Evolutionary conservation across 1,140 invertebrate genomes (phyloP), one percentile per base, ranked within the genome.

Genomic region (Mesaphorura yosii): DNA sequence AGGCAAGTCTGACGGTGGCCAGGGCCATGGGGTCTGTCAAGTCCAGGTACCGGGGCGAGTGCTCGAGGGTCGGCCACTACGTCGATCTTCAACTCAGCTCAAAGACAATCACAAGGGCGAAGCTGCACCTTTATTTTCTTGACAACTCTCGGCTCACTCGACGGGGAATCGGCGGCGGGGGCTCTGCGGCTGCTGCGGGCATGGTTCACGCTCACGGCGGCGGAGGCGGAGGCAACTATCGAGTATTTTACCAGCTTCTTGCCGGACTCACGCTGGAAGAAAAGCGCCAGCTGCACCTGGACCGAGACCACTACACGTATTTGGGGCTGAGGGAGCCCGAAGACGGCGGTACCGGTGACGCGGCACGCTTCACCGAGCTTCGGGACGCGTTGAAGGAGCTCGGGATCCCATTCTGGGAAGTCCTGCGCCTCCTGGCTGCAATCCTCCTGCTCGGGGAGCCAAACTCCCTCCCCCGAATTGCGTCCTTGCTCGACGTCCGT

Each of bases 21-120:
- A 76, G 88, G 51, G 89, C 89, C 1, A 76, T 96, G 40, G 89
- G 88, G 42, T 88, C 86, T 23, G 90, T 90, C 4, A 87, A 88
- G 69, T 93, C 89, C 7, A 77, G 78, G 22, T 83, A 82, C 49
- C 95, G 94, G 70, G 83, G 85, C 6, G 86, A 95, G 75, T 91
- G 88, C 66, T 93, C 87, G 71, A 78, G 91, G 73, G 91, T 94
- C 72, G 91, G 90, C 28, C 88, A 94, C 69, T 95, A 94, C 68
- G 91, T 95, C 63, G 89, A 95, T 72, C 88, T 93, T 44, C 88
- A 94, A 73, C 88, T 94, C 44, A 93, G 89, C n/a, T 88, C 93
- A 69, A 88, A 89, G 49, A 88, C 88, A 12, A 72, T 95, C 25
- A 93, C 94, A 69, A 78, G 90, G 65, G 93, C 90, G 3, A 94